A percentile compares a stretch with the other conserved stretches of the same genome.
Evolutionary conservation across 1,140 invertebrate species (phyloP).

Genomic region (Drosophila suzukii): DNA sequence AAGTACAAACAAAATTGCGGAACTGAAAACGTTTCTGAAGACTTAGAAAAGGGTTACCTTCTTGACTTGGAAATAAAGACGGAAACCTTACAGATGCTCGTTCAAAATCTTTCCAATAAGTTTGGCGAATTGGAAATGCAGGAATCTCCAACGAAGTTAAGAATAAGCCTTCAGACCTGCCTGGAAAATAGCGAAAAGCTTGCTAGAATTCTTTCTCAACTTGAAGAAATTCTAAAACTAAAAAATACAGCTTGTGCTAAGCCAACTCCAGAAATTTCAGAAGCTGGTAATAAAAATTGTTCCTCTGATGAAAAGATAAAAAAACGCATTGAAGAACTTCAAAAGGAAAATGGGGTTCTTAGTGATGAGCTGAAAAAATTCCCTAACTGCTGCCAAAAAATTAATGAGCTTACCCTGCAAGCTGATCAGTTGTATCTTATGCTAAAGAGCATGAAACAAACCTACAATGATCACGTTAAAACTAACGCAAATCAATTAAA

Average conservation of each 20-base stretch:
- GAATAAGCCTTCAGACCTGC: not conserved
- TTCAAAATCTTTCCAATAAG: not conserved
- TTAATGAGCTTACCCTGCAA: conserved; percentile 2
- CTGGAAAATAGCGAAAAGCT: not conserved
- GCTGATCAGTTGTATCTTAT: not conserved
- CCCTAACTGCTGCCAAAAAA: conserved; percentile 9
- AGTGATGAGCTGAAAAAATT: not conserved
- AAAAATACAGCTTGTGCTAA: too few species aligned
- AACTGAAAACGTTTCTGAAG: not conserved
- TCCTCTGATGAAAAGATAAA: not conserved
- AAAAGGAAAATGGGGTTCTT: not conserved
- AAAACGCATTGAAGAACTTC: not conserved
- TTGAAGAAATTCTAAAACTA: not conserved
- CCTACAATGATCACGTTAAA: not conserved
- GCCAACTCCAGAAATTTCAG: not conserved
- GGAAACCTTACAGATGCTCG: not conserved
- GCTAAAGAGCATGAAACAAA: not conserved
- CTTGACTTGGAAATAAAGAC: not conserved
- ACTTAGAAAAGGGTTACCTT: not conserved
- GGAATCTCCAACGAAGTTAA: not conserved
- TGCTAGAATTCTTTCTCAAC: not conserved
- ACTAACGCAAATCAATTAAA: not conserved
- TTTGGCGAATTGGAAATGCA: not conserved
- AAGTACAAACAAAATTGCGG: conserved; percentile 13
- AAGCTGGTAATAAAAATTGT: not conserved